A percentile compares a stretch with the other conserved stretches of the same genome.
phyloP scores from a whole-genome alignment of 2,888 invertebrate species.

The Leucophenga montana region DNA sequence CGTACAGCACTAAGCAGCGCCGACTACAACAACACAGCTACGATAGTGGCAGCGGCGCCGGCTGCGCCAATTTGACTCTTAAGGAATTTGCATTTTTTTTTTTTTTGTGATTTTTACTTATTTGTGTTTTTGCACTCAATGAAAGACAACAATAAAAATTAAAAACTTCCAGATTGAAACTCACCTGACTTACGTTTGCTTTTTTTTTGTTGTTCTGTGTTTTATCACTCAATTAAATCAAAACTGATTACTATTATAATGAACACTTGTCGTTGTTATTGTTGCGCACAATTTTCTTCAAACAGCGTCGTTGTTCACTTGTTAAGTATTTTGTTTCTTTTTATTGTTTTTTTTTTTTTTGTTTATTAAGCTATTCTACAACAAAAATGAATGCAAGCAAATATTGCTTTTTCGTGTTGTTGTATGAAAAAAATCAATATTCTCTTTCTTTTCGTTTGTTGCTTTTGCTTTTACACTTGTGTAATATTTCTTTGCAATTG shows the following conservation, averaged over 20 bases:
- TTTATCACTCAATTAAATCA: background rate
- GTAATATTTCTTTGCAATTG: constrained; percentile 12
- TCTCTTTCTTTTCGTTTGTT: background rate
- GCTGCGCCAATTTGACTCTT: background rate
- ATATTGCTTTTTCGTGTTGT: constrained; percentile 13
- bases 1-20: background rate
- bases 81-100: background rate
- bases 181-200: constrained; percentile 8
- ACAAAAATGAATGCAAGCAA: background rate
- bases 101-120: background rate
- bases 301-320: background rate
- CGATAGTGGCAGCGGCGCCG: too few species aligned
- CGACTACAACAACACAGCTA: background rate
- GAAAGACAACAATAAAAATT: background rate
- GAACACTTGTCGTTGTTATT: background rate
- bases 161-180: background rate
- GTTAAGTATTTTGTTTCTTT: too few species aligned
- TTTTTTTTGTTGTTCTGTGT: background rate
- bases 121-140: too few species aligned
- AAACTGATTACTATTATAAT: background rate
- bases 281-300: background rate
- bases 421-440: background rate
- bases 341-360: constrained; percentile 4
- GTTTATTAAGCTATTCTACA: background rate
- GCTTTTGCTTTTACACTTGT: constrained; percentile 21